These are phyloP conservation scores for Pseudochaenichthys georgianus DNA, from an alignment of 2,797 vertebrate species.

Conservation along the genomic window DNA sequence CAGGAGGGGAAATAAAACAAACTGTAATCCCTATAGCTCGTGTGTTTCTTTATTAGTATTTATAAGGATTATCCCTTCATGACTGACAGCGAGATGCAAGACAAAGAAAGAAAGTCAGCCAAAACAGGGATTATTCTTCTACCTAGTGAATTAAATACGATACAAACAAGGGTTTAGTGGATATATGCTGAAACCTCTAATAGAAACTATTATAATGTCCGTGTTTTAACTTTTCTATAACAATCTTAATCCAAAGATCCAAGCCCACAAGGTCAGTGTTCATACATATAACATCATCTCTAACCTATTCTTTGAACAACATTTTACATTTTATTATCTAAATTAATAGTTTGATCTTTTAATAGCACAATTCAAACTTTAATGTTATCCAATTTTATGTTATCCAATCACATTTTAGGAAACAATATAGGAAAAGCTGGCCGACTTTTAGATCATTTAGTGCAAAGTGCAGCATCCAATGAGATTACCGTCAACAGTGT, in stretches of 20 bases:
- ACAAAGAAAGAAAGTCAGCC: constrained; percentile 15
- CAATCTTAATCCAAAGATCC: not conserved
- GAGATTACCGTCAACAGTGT: too few relatives aligned
- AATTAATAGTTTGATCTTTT: too few relatives aligned
- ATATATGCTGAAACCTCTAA: not conserved
- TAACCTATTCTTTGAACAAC: too few relatives aligned
- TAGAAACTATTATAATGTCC: not conserved
- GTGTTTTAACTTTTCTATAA: not conserved
- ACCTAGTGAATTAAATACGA: constrained; percentile 16
- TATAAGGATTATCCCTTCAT: constrained; percentile 12
- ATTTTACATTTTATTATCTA: too few relatives aligned
- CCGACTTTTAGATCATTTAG: too few relatives aligned
- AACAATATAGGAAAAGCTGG: too few relatives aligned
- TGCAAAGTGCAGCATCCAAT: too few relatives aligned
- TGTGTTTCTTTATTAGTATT: constrained; percentile 8
- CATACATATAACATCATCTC: not conserved
- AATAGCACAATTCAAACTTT: too few relatives aligned
- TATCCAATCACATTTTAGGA: too few relatives aligned
- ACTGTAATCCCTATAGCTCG: not conserved
- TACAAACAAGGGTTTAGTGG: not conserved
- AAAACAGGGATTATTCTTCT: not conserved
- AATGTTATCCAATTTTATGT: too few relatives aligned
- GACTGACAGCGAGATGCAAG: not conserved
- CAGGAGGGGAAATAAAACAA: not conserved
- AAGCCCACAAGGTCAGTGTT: not conserved